Base-by-base conservation (phyloP, 2,888 invertebrate genomes). In the Agelastica alni region DNA sequence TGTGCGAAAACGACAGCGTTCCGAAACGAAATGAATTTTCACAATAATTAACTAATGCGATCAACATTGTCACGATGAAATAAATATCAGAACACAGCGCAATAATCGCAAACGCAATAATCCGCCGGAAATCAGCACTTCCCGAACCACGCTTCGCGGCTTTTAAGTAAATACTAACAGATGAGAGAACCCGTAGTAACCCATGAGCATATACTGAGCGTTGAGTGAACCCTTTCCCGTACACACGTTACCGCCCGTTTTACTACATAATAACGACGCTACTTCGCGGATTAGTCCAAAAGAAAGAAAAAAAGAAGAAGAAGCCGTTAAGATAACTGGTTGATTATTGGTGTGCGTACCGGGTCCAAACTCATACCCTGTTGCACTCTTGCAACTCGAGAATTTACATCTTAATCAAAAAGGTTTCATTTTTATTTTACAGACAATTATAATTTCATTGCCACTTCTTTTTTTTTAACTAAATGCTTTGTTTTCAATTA, bases 221-320 rank as follows among this genome's bases (percentile, higher is more conserved):
- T 39, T 18, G 37, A 39, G 10, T 39, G 37, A 39, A 39, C 37
- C 37, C 37, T 39, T 39, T 39, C 37, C 37, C 18, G 37, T 20
- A 37, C 12, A 39, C 20, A 39, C n/a, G 37, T 12, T 39, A 39
- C 37, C 18, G 37, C 20, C 37, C 3, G 20, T 20, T 39, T 39
- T 39, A 39, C 20, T 39, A 39, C 18, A n/a, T 20, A 20, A 26
- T 26, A 6, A 2, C 7, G 26, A 7, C 7, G 26, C 4, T 22
- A 22, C 22, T 22, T 22, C 7, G 22, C 22, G 22, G 22, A 26
- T 26, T 26, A 26, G 26, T 9, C n/a, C n/a, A n/a, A n/a, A n/a
- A n/a, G n/a, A n/a, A n/a, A n/a, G n/a, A n/a, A n/a, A n/a, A n/a
- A n/a, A n/a, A n/a, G 26, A 26, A 26, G 26, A 26, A 26, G 26